phyloP scores from a whole-genome alignment of 2,797 vertebrate genomes.

The Anableps anableps region DNA sequence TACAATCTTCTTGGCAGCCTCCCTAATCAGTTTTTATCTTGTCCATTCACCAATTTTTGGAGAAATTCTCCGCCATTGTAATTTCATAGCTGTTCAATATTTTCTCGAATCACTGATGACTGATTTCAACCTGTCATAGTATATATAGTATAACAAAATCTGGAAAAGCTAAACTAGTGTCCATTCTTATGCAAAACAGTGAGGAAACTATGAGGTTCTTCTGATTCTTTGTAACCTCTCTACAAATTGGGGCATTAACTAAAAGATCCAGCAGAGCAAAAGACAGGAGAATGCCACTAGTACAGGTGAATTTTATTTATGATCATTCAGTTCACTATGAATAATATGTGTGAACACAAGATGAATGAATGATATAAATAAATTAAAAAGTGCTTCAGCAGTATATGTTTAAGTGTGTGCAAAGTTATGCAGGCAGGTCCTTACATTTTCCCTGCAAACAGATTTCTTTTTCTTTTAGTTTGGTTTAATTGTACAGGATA shows the following conservation, averaged over 20 bases:
- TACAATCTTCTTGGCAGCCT: too few relatives aligned
- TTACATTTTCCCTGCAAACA: neutral
- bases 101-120: too few relatives aligned
- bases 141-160: neutral
- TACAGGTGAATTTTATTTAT: neutral
- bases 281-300: neutral
- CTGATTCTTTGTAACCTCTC: neutral
- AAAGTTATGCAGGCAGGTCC: neutral
- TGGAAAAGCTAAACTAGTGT: neutral
- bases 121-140: too few relatives aligned
- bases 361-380: neutral
- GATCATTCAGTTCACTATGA: neutral
- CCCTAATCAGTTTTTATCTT: too few relatives aligned
- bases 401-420: neutral
- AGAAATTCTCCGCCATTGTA: too few relatives aligned
- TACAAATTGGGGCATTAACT: neutral
- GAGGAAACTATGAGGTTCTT: neutral
- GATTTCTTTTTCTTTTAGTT: neutral
- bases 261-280: neutral
- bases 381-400: neutral
- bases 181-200: neutral
- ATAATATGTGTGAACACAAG: neutral
- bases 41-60: too few relatives aligned
- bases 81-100: too few relatives aligned
- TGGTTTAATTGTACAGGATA: conserved; percentile 3